Conservation (phyloP, 2,113 vertebrate genomes). For the Podilymbus podiceps region DNA sequence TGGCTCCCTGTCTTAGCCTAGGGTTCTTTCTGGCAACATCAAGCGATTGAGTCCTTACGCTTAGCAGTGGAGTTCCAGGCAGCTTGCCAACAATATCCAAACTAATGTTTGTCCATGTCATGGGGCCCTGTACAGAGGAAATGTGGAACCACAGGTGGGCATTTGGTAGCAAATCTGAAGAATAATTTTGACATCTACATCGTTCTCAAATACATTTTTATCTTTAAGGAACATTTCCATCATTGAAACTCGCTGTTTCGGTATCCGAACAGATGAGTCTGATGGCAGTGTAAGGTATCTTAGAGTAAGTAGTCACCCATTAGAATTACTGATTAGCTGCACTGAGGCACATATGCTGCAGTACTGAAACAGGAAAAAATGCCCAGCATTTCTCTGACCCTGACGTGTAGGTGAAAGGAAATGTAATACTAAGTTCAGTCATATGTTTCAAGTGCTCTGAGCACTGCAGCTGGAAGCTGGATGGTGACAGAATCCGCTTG, state of each 20-base stretch:
- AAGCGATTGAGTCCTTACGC: neutral
- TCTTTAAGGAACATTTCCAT: neutral
- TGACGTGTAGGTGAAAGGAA: neutral
- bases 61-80: neutral
- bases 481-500: neutral
- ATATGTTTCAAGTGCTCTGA: neutral
- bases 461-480: neutral
- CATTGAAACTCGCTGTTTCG: neutral
- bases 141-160: neutral
- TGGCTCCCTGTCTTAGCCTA: neutral
- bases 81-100: neutral
- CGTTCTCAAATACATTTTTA: neutral
- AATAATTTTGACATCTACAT: neutral
- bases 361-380: neutral
- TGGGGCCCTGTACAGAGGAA: neutral
- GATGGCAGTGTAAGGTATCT: neutral
- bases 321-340: conserved; percentile 36
- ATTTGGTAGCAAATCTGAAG: neutral
- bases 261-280: neutral
- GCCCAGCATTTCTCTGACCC: neutral
- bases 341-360: neutral
- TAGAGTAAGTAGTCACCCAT: neutral
- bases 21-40: neutral
- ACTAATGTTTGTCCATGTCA: neutral
- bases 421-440: neutral